Evolutionary conservation across 1,140 invertebrate species (phyloP), one percentile per base, ranked within the genome.

Genomic region (Drosophila biarmipes): DNA sequence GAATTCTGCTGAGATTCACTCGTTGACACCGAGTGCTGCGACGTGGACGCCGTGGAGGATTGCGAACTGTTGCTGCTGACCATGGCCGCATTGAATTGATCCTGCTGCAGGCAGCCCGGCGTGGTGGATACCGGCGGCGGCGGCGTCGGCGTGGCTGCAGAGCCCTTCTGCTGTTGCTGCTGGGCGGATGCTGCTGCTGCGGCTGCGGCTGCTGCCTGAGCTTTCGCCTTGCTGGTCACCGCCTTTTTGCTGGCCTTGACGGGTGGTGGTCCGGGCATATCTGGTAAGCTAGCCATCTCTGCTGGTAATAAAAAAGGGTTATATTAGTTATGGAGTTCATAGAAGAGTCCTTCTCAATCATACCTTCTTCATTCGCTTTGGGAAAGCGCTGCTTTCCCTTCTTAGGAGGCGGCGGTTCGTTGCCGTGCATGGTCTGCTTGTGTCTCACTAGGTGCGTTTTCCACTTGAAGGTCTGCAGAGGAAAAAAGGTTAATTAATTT

Each of bases 1-100:
- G 90, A 91, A 90, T 90, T 90, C 62, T 90, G 90, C 67, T 91
- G 90, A 87, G 90, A 91, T 87, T 91, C 90, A 74, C 81, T 91
- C 55, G 90, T 90, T 21, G 87, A 89, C 29, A 91, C 72, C 49
- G 87, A 90, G 54, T 91, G 90, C 59, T 91, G 90, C 14, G 90
- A 91, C 69, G 87, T 91, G 17, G 87, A 90, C 14, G 89, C 89
- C 51, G 90, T 90, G 17, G 87, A 91, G 6, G 90, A 91, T 43
- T 91, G 90, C 27, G 90, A 91, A 29, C 90, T 91, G 15, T 91
- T 91, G 58, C 91, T 91, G 71, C 80, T 90, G 21, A 91, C 82
- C 63, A 91, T 89, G 15, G 90, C 86, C 14, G 90, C 90, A 78
- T 91, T 91, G 19, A 91, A 91, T 21, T 61, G 82, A 58, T 91